Base-by-base conservation (phyloP, 1,140 invertebrate genomes). In the Aporrectodea caliginosa region DNA sequence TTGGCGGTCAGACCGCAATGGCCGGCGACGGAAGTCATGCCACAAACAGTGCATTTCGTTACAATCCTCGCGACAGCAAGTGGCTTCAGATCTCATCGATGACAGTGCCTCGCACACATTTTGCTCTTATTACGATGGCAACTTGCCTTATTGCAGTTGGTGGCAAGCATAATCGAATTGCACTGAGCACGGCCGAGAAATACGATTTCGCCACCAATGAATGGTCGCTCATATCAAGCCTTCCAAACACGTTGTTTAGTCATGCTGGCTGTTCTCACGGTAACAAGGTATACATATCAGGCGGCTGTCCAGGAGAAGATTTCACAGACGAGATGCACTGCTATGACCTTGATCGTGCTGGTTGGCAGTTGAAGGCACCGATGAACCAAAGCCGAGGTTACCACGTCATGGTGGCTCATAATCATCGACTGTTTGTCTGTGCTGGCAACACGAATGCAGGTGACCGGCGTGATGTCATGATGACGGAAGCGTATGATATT, bases 371-470 rank as follows among this genome's bases (percentile, higher is more conserved):
- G 31, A 78, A 71, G 70, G 35, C 70, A 6, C 71, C 76, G n/a
- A 77, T 81, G 76, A 78, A 81, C 35, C 80, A 81, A 43, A 81
- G 80, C 35, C 69, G 80, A 16, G 80, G 80, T n/a, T 81, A 81
- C 80, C 80, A 81, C 31, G 80, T 78, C 6, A 81, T 81, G 80
- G 77, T 81, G 22, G 33, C 76, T 32, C 80, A 81, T 58, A 34
- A 29, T 30, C 79, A 78, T 76, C 33, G 73, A 35, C 68, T 81
- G 16, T 78, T 78, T 34, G 77, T 72, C 35, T 81, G 80, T 35
- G 80, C 80, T 43, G 80, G 80, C 16, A 81, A 81, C 80, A 81
- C 80, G 1, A 78, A 81, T 75, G 80, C 80, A 16, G 80, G 80
- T 2, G 80, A 81, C 68, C 69, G 80, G 0, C 76, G 71, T 71